Percentiles rank a stretch among this genome's conserved stretches.
Evolutionary conservation across 1,140 invertebrate genomes (phyloP).

Genomic region (Zaprionus africanus): DNA sequence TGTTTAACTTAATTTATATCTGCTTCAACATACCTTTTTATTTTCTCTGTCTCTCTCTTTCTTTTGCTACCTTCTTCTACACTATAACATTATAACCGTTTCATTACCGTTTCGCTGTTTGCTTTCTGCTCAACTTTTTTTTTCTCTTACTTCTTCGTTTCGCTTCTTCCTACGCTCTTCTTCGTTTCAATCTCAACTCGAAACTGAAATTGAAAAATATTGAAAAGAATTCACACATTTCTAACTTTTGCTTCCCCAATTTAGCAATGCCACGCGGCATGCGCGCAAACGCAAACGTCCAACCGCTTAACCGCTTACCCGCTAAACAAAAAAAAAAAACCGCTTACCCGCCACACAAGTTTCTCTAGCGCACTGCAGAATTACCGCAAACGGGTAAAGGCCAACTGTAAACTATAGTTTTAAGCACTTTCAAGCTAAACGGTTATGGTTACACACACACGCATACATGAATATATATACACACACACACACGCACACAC

Average conservation of each 20-base stretch:
- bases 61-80: not conserved
- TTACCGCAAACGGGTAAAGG: conserved; percentile 50
- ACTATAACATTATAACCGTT: not conserved
- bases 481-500: conserved; percentile 19
- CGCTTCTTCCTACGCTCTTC: not conserved
- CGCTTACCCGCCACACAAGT: conserved; percentile 40
- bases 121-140: not conserved
- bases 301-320: conserved; percentile 64
- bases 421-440: conserved; percentile 31
- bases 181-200: not conserved
- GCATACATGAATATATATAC: conserved; percentile 9
- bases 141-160: not conserved
- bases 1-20: not conserved
- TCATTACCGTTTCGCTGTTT: not conserved
- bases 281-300: conserved; percentile 61
- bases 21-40: not conserved
- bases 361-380: conserved; percentile 40
- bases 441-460: conserved; percentile 55
- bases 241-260: conserved; percentile 57
- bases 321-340: conserved; percentile 39
- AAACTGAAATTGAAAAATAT: conserved; percentile 1
- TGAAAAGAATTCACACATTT: conserved; percentile 15
- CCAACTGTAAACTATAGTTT: conserved; percentile 41
- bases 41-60: not conserved
- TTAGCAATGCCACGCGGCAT: conserved; percentile 75